Evolutionary conservation across 2,113 vertebrate genomes (phyloP).

Genomic region (Cyphomyrus discorhynchus): DNA sequence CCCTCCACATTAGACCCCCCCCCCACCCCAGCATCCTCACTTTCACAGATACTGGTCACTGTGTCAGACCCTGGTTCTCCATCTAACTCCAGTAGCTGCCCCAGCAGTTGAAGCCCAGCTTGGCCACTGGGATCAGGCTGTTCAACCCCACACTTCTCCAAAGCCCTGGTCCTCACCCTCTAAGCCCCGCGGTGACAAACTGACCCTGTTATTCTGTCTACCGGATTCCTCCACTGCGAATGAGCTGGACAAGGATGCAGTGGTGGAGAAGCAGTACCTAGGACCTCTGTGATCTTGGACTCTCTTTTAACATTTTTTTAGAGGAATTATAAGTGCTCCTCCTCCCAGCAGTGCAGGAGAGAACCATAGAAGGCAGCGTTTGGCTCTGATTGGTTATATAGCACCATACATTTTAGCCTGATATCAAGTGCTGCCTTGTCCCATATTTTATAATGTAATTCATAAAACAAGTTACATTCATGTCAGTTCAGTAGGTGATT

Average conservation of each 20-base stretch:
- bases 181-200: neutral
- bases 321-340: neutral
- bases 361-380: neutral
- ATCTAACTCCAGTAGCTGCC: neutral
- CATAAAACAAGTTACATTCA: neutral
- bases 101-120: neutral
- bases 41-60: neutral
- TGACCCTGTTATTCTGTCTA: neutral
- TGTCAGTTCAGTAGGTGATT: neutral
- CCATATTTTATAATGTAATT: neutral
- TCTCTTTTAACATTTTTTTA: neutral
- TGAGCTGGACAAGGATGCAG: neutral
- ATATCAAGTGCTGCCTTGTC: neutral
- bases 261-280: neutral
- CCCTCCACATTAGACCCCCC: conserved; percentile 51
- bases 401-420: neutral
- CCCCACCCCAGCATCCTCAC: neutral
- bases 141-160: neutral
- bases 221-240: neutral
- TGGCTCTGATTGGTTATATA: neutral
- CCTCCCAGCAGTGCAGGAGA: neutral
- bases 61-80: neutral
- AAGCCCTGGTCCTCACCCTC: neutral
- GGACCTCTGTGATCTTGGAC: neutral
- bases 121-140: neutral